Evolutionary conservation across 2,888 invertebrate species (phyloP), one percentile per base, ranked within the genome.

Genomic region (Odontothrips loti): DNA sequence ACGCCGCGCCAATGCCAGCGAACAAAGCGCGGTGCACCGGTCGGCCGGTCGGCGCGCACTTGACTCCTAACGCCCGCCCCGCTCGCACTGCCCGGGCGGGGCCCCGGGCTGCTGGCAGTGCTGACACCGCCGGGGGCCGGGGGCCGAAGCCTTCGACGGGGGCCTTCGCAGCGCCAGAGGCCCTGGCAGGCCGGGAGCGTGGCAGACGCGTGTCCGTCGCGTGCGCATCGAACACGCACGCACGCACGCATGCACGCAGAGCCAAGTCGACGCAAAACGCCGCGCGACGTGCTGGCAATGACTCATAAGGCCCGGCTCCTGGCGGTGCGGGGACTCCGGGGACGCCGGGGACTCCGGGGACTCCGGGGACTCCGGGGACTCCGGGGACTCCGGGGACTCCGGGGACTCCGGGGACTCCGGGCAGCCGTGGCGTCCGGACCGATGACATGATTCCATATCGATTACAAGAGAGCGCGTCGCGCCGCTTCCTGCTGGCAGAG

Each of bases 1-100:
- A 91, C 90, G 86, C 90, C 89, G 89, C 91, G 34, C n/a, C 58
- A 58, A 58, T 58, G 58, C n/a, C n/a, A 58, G 34, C 34, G 34
- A 43, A 43, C 58, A 20, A 17, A n/a, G 58, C 51, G 51, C 51
- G 51, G 6, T 3, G 51, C 17, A 6, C 58, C 20, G 15, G n/a
- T n/a, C 58, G 58, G 11, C 15, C 15, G n/a, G 51, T 17, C 51
- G 58, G 58, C 15, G 58, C 58, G 11, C 58, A 58, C 20, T 17
- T 58, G 58, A 8, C 58, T 58, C 58, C 58, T 15, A n/a, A n/a
- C n/a, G n/a, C n/a, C n/a, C n/a, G n/a, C 34, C 3, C 2, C 34
- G 34, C 34, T 6, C 34, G 34, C 34, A 6, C 34, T 43, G 34
- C 34, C 34, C 34, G 34, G 2, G 34, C n/a, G 34, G 3, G 34